Conservation (phyloP, 2,888 invertebrate species). For the Stenoptilia bipunctidactyla region DNA sequence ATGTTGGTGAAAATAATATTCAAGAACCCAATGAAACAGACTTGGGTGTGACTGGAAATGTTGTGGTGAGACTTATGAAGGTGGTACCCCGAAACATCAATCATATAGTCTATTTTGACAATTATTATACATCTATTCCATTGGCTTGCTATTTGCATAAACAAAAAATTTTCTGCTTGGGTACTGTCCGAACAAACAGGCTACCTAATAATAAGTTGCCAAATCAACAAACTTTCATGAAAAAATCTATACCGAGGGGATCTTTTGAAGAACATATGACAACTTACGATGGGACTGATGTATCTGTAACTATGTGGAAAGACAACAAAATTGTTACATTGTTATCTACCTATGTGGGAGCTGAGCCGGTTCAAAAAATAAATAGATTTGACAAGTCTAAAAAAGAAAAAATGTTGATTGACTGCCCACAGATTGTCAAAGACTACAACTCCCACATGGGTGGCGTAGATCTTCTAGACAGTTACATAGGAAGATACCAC, state of each 20-base stretch:
- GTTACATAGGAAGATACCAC: constrained; percentile 2
- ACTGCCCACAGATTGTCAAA: constrained; percentile 4
- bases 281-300: constrained; percentile 5
- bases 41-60: too few relatives aligned
- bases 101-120: too few relatives aligned
- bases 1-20: too few relatives aligned
- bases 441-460: constrained; percentile 6
- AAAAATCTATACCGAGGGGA: constrained; percentile 12
- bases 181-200: constrained; percentile 15
- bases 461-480: constrained; percentile 6
- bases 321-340: constrained; percentile 7
- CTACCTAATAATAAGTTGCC: constrained; percentile 14
- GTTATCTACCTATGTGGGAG: constrained; percentile 7
- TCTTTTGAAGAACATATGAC: constrained; percentile 10
- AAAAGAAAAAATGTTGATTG: not conserved
- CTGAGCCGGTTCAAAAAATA: constrained; percentile 2
- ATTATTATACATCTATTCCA: too few relatives aligned
- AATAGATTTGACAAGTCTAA: constrained; percentile 1
- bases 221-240: constrained; percentile 13
- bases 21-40: too few relatives aligned
- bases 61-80: too few relatives aligned
- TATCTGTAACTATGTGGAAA: constrained; percentile 10
- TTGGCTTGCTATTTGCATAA: constrained; percentile 19
- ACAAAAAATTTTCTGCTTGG: constrained; percentile 19
- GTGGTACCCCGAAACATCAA: too few relatives aligned